A percentile compares a stretch with the other conserved stretches of the same genome.
phyloP scores from a whole-genome alignment of 2,113 vertebrate genomes.

The Tonatia bakeri region DNA sequence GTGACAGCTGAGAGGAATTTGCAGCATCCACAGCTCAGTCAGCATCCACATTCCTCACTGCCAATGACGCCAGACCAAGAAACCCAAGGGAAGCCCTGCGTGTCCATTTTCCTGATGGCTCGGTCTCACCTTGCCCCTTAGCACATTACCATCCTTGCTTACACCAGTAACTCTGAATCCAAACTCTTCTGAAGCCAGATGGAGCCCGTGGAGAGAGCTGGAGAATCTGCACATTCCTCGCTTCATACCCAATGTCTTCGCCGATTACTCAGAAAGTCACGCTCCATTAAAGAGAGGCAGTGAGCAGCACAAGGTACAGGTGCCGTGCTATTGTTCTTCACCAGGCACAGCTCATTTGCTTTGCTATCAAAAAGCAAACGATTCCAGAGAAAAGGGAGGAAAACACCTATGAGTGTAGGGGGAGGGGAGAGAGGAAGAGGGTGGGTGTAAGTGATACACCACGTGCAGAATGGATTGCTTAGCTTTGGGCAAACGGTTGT shows the following conservation, averaged over 20 bases:
- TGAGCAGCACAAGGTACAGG: constrained; percentile 42
- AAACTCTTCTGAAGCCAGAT: constrained; percentile 36
- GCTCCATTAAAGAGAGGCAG: constrained; percentile 63
- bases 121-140: not conserved
- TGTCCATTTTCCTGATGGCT: not conserved
- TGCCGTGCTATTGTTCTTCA: constrained; percentile 60
- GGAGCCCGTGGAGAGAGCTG: not conserved
- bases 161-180: not conserved
- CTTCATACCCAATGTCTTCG: constrained; percentile 26
- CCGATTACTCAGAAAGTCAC: constrained; percentile 69
- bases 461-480: constrained; percentile 68
- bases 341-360: constrained; percentile 71
- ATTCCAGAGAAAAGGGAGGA: constrained; percentile 40
- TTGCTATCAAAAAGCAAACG: constrained; percentile 72
- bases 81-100: not conserved
- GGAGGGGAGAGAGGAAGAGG: constrained; percentile 15
- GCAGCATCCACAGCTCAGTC: not conserved
- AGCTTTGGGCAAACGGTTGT: constrained; percentile 75
- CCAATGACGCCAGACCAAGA: too few species aligned
- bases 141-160: not conserved
- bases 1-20: not conserved
- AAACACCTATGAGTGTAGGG: not conserved
- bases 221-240: constrained; percentile 31
- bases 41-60: not conserved
- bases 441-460: constrained; percentile 61